Evolutionary conservation across 2,888 invertebrate species (phyloP).

Genomic region (Parasteatoda lunata): DNA sequence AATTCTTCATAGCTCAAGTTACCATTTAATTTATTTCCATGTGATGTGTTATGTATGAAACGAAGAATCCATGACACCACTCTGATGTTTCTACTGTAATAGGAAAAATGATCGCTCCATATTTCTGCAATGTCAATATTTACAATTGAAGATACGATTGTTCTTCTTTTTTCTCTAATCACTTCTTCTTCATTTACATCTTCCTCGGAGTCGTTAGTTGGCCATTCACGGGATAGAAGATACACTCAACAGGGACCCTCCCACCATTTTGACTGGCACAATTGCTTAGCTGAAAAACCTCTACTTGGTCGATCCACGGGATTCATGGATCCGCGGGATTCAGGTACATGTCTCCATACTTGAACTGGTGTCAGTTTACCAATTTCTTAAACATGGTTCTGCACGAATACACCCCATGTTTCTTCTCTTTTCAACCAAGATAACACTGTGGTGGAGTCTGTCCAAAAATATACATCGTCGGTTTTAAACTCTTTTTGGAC

Average conservation of each 20-base stretch:
- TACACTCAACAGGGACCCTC: neutral
- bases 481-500: neutral
- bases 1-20: slow-evolving; percentile 9
- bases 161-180: too few relatives aligned
- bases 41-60: too few relatives aligned
- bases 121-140: neutral
- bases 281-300: neutral
- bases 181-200: neutral
- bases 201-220: neutral
- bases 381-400: slow-evolving; percentile 11
- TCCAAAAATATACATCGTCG: neutral
- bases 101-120: slow-evolving; percentile 5
- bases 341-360: neutral
- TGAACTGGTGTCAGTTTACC: neutral
- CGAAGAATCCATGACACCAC: neutral
- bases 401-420: neutral
- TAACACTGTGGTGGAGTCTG: neutral
- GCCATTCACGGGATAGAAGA: neutral
- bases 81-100: neutral
- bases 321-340: neutral
- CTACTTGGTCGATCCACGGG: neutral
- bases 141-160: neutral
- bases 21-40: neutral
- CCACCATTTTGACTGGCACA: neutral
- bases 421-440: neutral